Conservation (phyloP, 92 coral and sea anemone species). For the Paragorgia papillata region DNA sequence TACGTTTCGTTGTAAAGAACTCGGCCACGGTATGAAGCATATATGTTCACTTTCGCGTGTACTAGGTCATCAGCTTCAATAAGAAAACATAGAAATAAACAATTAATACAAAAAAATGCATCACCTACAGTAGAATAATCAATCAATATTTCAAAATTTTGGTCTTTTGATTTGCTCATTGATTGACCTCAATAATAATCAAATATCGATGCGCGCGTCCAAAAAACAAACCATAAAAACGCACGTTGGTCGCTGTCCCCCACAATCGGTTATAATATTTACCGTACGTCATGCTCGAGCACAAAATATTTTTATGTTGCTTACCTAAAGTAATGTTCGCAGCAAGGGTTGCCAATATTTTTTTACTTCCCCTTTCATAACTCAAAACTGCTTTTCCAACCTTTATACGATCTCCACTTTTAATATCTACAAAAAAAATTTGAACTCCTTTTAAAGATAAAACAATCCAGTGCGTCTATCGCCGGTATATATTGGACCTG, state of each 20-base stretch:
- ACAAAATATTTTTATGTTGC: neutral
- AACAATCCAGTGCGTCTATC: too few relatives aligned
- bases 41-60: conserved; percentile 9
- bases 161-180: too few relatives aligned
- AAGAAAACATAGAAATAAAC: neutral
- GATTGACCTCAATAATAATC: too few relatives aligned
- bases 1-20: conserved; percentile 25
- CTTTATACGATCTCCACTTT: conserved; percentile 18
- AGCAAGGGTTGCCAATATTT: conserved; percentile 21
- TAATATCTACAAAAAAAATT: conserved; percentile 4
- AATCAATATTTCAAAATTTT: too few relatives aligned
- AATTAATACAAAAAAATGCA: too few relatives aligned
- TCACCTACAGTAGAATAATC: too few relatives aligned
- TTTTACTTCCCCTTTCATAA: neutral
- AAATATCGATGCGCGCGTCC: too few relatives aligned
- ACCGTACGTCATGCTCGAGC: too few relatives aligned
- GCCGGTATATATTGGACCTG: too few relatives aligned
- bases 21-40: conserved; percentile 13
- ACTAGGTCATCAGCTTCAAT: conserved; percentile 24
- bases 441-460: neutral
- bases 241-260: too few relatives aligned
- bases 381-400: conserved; percentile 39
- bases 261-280: too few relatives aligned
- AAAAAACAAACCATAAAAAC: too few relatives aligned
- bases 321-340: conserved; percentile 36